Evolutionary conservation across 2,888 invertebrate species (phyloP).

Genomic region (Abrostola tripartita): DNA sequence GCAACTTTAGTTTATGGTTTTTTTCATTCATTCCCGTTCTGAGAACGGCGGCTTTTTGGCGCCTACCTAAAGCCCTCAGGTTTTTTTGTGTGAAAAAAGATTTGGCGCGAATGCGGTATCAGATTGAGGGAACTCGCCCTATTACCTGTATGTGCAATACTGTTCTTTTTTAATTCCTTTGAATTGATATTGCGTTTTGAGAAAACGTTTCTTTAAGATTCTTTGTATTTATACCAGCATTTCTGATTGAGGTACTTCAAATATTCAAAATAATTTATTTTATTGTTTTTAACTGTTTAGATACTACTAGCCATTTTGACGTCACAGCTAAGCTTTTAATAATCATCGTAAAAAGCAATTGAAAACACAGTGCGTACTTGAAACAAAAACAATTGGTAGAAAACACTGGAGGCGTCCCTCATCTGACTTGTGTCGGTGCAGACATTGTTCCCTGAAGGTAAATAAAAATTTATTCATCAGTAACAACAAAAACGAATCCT

Average conservation of each 20-base stretch:
- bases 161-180: constrained; percentile 39
- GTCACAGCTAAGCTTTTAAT: constrained; percentile 21
- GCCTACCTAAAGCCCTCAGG: constrained; percentile 74
- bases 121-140: constrained; percentile 41
- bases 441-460: constrained; percentile 62
- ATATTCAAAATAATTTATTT: constrained; percentile 11
- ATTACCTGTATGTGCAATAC: constrained; percentile 46
- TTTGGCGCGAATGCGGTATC: constrained; percentile 67
- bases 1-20: constrained; percentile 76
- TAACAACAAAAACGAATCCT: constrained; percentile 75
- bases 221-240: background rate
- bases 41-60: constrained; percentile 85
- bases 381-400: constrained; percentile 49
- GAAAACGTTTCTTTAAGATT: constrained; percentile 18
- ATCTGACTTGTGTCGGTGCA: constrained; percentile 58
- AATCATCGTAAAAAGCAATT: constrained; percentile 39
- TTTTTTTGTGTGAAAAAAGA: constrained; percentile 64
- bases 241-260: constrained; percentile 1
- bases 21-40: constrained; percentile 83
- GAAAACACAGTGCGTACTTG: constrained; percentile 41
- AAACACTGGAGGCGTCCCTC: constrained; percentile 33
- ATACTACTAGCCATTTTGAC: constrained; percentile 24
- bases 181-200: constrained; percentile 30
- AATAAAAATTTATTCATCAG: constrained; percentile 75
- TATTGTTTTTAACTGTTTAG: constrained; percentile 12